Evolutionary conservation across 2,888 invertebrate species (phyloP).

Genomic region (Dryobotodes eremita): DNA sequence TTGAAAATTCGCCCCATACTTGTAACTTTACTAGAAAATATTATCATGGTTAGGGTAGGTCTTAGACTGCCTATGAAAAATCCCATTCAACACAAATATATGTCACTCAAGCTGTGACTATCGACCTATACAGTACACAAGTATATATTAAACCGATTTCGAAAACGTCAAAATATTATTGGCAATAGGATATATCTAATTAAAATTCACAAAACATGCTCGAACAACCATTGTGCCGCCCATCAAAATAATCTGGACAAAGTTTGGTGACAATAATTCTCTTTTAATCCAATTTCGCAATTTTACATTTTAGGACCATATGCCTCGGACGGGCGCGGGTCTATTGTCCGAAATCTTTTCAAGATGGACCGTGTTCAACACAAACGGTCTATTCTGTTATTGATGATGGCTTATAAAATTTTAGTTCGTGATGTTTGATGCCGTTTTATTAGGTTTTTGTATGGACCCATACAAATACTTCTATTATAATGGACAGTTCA

Average conservation of each 20-base stretch:
- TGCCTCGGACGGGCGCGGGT: conserved; percentile 79
- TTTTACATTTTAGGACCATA: conserved; percentile 82
- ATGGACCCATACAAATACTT: conserved; percentile 71
- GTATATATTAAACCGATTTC: conserved; percentile 39
- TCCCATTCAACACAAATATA: not conserved
- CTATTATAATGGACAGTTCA: conserved; percentile 73
- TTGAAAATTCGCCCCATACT: not conserved
- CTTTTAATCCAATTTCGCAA: conserved; percentile 88
- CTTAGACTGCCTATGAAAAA: not conserved
- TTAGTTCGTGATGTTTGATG: conserved; percentile 76
- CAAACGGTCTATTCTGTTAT: conserved; percentile 81
- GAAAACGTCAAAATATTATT: conserved; percentile 81
- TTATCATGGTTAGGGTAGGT: not conserved
- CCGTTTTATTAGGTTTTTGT: conserved; percentile 82
- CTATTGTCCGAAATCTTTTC: conserved; percentile 83
- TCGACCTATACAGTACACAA: not conserved
- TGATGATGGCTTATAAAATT: conserved; percentile 85
- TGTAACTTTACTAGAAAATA: not conserved
- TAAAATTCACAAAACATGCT: conserved; percentile 77
- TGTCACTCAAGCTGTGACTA: conserved; percentile 15
- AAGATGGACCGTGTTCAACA: conserved; percentile 77
- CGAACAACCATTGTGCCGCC: conserved; percentile 74
- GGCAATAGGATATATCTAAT: conserved; percentile 78
- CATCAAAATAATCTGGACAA: conserved; percentile 82
- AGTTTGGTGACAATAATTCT: conserved; percentile 77